Base-by-base conservation (phyloP, 2,888 invertebrate genomes). In the Latrodectus hesperus region DNA sequence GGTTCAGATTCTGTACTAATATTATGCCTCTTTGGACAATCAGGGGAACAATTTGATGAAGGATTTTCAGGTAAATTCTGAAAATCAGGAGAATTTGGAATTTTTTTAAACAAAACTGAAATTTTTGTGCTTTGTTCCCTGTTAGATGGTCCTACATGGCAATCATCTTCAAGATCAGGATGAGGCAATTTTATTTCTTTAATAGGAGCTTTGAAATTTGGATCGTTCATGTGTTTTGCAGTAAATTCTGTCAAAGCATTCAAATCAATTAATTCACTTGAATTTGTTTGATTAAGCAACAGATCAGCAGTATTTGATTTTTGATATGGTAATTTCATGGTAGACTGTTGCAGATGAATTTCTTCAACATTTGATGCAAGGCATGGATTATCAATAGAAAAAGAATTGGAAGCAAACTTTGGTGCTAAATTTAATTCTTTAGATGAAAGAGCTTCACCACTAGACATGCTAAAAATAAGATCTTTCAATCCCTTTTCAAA, bases 261-360 rank as follows among this genome's bases (percentile, higher is more conserved):
- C 22, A 87, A 72, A 73, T 87, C 81, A 67, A 87, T 87, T n/a
- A 87, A 53, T 60, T 87, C 68, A 51, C 86, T 87, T 22, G 67
- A 26, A 53, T 77, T 67, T 1, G 67, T 26, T 14, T 53, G 49
- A 71, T 67, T 53, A 26, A 10, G 22, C 9, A 60, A 55, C 8
- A n/a, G 49, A 51, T 64, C 55, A 11, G 64, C 64, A 55, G 52
- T 9, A 68, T 14, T 26, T 51, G 26, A 38, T 49, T 49, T 26
- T 9, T 14, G 14, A 71, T 71, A 75, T 14, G 70, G 70, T 12
- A 38, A 16, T 65, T 53, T 38, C 6, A 17, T 51, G 26, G 16
- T 26, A 60, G 9, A 49, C 8, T 49, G 14, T 8, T 26, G 8
- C n/a, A 70, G 16, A 10, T 70, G 60, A n/a, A 70, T 55, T 52